Base-by-base conservation (phyloP, 2,113 vertebrate species). In the Spea multiplicata region DNA sequence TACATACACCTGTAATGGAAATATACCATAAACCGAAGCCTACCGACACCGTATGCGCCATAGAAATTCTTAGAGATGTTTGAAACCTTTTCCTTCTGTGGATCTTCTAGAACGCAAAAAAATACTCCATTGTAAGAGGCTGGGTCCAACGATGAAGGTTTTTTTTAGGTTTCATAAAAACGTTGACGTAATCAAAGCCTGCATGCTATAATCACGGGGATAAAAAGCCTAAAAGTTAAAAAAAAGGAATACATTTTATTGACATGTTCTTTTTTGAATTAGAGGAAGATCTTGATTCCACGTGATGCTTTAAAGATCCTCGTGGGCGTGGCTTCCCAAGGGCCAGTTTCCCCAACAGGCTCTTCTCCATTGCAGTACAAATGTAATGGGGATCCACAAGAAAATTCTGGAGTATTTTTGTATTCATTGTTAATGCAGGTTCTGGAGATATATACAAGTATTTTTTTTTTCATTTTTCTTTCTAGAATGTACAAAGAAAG, bases 161-260 rank as follows among this genome's bases (percentile, higher is more conserved):
- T 67, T 89, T n/a, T 89, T 91, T 87, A 86, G 84, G 14, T 86
- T 67, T 83, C 85, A 83, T 87, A 89, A 88, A 89, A 88, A 90
- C 87, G 88, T 83, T 88, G 89, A 91, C 87, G 89, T 85, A 88
- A 91, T 89, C 89, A 91, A 90, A 91, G 91, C 90, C 89, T 86
- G 92, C 93, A 92, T 94, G 93, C 93, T 92, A 88, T 84, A 91
- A 89, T 90, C 88, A 88, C 90, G 84, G 85, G 87, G 84, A 83
- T 83, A 86, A 82, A 85, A 91, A 91, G 88, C 86, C 82, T 88
- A 88, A 84, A 82, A 84, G 77, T 87, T 87, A 68, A 83, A 72
- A 81, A 90, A 88, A 85, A 83, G 85, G 30, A 79, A 84, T 57
- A 84, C n/a, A 86, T 90, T 84, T 87, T 82, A 86, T 86, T 82